These are phyloP conservation scores for Oceanodroma leucorhoa DNA, from an alignment of 2,797 vertebrate species.

Conservation along the genomic window DNA sequence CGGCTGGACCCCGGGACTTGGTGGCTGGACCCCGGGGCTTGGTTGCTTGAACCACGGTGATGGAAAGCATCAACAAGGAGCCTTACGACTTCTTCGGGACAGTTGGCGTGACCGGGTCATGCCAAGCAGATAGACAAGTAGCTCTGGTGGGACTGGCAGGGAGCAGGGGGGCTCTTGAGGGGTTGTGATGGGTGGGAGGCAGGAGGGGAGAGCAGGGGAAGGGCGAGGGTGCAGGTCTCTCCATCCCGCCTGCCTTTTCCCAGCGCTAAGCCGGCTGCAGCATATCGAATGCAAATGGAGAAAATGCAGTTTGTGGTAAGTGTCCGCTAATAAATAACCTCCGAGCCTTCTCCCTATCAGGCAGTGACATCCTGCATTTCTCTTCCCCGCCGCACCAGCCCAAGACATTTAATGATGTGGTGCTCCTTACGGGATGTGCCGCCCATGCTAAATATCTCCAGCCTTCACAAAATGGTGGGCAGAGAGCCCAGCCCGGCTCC, in stretches of 20 bases:
- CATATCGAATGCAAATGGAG: slow-evolving; percentile 68
- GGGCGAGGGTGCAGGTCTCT: background rate
- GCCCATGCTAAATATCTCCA: slow-evolving; percentile 68
- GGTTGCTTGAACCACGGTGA: background rate
- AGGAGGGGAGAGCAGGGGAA: background rate
- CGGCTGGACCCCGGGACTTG: background rate
- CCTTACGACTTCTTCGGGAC: background rate
- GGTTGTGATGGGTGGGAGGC: background rate
- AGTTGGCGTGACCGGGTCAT: rapidly evolving
- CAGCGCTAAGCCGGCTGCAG: background rate
- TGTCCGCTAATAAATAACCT: slow-evolving; percentile 77
- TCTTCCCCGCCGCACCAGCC: slow-evolving; percentile 69
- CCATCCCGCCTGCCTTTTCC: background rate
- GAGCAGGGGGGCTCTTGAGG: background rate
- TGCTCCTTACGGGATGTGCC: slow-evolving; percentile 69
- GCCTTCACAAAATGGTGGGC: slow-evolving; percentile 70
- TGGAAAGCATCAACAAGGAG: background rate
- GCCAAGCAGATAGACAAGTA: background rate
- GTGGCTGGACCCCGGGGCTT: background rate
- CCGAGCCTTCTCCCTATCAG: slow-evolving; percentile 72
- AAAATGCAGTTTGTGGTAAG: slow-evolving; percentile 75
- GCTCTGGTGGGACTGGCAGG: background rate
- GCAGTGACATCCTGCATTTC: slow-evolving; percentile 75
- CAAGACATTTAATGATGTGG: slow-evolving; percentile 77
- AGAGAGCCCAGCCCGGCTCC: background rate